A percentile compares a stretch with the other conserved stretches of the same genome.
These are phyloP conservation scores for Ganaspis brasiliensis DNA, from an alignment of 2,888 invertebrate genomes.

Conservation along the genomic window DNA sequence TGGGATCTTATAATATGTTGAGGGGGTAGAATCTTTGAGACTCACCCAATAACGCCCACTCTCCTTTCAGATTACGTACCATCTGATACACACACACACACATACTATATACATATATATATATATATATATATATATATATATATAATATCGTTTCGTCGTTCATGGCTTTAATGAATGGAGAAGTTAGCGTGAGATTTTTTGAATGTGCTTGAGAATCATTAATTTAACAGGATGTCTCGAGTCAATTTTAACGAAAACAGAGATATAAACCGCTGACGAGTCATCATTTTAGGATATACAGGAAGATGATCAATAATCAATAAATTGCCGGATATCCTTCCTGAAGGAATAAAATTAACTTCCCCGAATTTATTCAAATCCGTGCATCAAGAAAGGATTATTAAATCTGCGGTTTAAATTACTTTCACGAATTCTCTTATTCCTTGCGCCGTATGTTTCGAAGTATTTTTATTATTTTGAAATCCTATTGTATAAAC, in stretches of 20 bases:
- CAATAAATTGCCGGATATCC: slow-evolving; percentile 26
- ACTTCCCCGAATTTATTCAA: not conserved
- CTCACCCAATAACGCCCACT: slow-evolving; percentile 39
- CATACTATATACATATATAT: no score
- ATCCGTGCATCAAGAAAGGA: not conserved
- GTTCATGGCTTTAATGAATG: slow-evolving; percentile 30
- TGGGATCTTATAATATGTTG: slow-evolving; percentile 15
- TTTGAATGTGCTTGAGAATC: slow-evolving; percentile 24
- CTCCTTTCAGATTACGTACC: slow-evolving; percentile 30
- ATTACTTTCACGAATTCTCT: no score
- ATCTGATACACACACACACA: slow-evolving; percentile 21
- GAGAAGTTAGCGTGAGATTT: slow-evolving; percentile 36
- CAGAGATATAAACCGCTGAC: slow-evolving; percentile 14
- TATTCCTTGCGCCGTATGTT: no score
- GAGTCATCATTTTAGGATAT: not conserved
- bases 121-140: not conserved
- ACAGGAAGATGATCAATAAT: slow-evolving; percentile 3
- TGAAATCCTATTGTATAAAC: no score
- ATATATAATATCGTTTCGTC: not conserved
- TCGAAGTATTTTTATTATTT: no score
- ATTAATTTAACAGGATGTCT: slow-evolving; percentile 35
- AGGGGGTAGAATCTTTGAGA: slow-evolving; percentile 27
- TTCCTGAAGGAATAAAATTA: slow-evolving; percentile 5
- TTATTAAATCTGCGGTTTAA: no score
- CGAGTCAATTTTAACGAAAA: slow-evolving; percentile 28